Evolutionary conservation across 1,140 invertebrate species (phyloP), one percentile per base, ranked within the genome.

Genomic region (Aphis gossypii): DNA sequence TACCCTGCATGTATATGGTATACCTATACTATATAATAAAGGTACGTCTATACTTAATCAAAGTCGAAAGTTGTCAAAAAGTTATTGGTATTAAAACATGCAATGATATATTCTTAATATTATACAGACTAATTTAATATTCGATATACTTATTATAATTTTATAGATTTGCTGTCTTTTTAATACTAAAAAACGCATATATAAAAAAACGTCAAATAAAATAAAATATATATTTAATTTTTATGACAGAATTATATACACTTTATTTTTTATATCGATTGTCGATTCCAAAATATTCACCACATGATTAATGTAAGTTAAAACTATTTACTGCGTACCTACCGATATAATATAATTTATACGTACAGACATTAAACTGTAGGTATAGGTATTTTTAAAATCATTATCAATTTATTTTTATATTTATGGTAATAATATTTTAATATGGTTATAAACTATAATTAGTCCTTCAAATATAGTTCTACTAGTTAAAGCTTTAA

Each of bases 371-470:
- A 46, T 46, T 51, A 30, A 30, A 68, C 30, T n/a, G 60, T n/a
- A n/a, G n/a, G n/a, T n/a, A n/a, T 76, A n/a, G 38, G 38, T 76
- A 76, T 76, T 76, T 76, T 76, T 76, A n/a, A n/a, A n/a, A n/a
- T 1, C 11, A 35, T 76, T n/a, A n/a, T 76, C 48, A n/a, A 68
- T 30, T 68, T 68, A 68, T 68, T 68, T 68, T 68, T 2, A 41
- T 41, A 41, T 41, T 41, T n/a, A 76, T 76, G 60, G 30, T 35
- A 76, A 76, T n/a, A 30, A 60, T 60, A 76, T n/a, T 76, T 35
- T n/a, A 76, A 76, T 76, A 76, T n/a, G 14, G 30, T 14, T n/a
- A 76, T 76, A 76, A 76, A n/a, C 60, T 76, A n/a, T n/a, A n/a
- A 76, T 18, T 76, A 76, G 30, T 76, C 14, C n/a, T 76, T 76